phyloP scores from a whole-genome alignment of 2,797 vertebrate genomes.

The Paramormyrops hopkinsi region DNA sequence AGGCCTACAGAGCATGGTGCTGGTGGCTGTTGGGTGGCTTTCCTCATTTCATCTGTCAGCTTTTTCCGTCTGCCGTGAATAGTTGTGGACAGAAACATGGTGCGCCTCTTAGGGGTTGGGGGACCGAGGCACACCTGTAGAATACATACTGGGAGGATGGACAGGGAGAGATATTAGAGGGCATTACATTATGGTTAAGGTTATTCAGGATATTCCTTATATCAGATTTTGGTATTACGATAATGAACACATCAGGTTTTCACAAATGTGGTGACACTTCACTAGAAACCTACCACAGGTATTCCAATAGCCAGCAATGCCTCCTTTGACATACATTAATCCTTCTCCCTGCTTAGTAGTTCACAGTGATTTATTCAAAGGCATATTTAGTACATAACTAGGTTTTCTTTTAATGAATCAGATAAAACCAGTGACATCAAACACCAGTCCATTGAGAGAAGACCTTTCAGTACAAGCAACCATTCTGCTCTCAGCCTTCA shows the following conservation, averaged over 20 bases:
- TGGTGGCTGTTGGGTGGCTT: neutral
- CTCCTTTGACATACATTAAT: no score
- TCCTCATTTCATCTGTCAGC: neutral
- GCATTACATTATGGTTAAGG: slow-evolving; percentile 26
- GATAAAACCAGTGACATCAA: neutral
- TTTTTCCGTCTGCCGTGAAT: slow-evolving; percentile 18
- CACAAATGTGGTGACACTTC: neutral
- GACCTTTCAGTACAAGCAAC: neutral
- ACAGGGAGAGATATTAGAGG: neutral
- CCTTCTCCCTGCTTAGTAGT: neutral
- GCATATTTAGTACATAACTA: neutral
- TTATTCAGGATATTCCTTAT: slow-evolving; percentile 16
- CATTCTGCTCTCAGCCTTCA: neutral
- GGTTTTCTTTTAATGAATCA: neutral
- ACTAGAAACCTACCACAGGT: neutral
- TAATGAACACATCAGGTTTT: neutral
- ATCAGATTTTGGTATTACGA: neutral
- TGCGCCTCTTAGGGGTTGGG: slow-evolving; percentile 15
- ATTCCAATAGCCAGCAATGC: neutral
- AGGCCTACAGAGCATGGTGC: slow-evolving; percentile 26
- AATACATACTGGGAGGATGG: slow-evolving; percentile 4
- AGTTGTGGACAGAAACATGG: slow-evolving; percentile 18
- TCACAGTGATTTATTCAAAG: neutral
- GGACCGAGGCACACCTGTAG: neutral
- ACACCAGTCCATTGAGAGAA: neutral